Evolutionary conservation across 92 coral and sea anemone genomes (phyloP).

Genomic region (Epizoanthus ramosus): DNA sequence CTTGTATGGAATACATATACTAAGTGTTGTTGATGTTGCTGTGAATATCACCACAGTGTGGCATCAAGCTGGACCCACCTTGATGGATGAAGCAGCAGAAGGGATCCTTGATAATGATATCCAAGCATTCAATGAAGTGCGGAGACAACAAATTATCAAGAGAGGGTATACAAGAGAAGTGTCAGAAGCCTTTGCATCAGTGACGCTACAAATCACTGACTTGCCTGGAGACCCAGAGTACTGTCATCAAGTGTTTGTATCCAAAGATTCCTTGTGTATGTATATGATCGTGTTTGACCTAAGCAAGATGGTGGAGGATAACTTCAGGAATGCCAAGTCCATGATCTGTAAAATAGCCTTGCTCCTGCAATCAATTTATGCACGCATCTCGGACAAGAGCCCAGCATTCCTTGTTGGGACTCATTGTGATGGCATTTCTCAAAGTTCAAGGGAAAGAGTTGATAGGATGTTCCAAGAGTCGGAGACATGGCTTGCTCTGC

Average conservation of each 20-base stretch:
- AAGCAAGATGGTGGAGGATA: background rate
- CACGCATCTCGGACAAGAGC: background rate
- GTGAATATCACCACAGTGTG: background rate
- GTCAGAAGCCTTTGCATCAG: background rate
- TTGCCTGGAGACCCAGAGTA: background rate
- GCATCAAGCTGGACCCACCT: background rate
- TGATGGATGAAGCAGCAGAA: background rate
- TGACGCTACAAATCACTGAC: constrained; percentile 2
- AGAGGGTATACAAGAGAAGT: background rate
- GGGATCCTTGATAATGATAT: background rate
- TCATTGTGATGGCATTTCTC: background rate
- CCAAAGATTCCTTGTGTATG: background rate
- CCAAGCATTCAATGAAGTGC: background rate
- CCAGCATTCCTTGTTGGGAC: constrained; percentile 16
- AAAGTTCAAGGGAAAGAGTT: background rate
- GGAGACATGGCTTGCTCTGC: background rate
- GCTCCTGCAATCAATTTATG: background rate
- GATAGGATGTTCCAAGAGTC: background rate
- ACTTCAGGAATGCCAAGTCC: background rate
- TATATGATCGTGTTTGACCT: constrained; percentile 11
- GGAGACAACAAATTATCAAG: background rate
- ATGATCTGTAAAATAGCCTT: background rate
- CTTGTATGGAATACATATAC: background rate
- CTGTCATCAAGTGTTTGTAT: constrained; percentile 8
- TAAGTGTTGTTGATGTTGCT: background rate